These are phyloP conservation scores for Peucedramus taeniatus DNA, from an alignment of 2,113 vertebrate species.

Conservation along the genomic window DNA sequence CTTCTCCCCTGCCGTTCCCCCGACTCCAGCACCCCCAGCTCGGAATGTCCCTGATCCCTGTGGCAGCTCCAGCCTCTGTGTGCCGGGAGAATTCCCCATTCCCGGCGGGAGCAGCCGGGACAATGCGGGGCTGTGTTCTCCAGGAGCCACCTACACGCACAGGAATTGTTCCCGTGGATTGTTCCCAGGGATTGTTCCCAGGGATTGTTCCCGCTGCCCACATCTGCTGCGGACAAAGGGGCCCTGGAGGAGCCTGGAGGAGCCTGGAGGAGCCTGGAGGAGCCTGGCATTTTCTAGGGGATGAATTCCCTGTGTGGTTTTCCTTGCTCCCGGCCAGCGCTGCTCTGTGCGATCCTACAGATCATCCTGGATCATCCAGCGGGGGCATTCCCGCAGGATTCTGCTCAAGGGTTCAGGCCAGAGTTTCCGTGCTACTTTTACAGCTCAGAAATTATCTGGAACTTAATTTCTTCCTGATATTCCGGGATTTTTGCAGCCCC, in stretches of 20 bases:
- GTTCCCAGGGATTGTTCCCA: background rate
- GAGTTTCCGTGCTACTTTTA: fast-evolving
- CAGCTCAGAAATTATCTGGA: background rate
- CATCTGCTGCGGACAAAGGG: background rate
- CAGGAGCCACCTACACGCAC: conserved; percentile 1
- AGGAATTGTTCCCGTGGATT: background rate
- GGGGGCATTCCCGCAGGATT: fast-evolving
- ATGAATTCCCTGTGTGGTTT: background rate
- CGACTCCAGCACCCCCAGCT: too few species aligned
- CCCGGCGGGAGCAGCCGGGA: background rate
- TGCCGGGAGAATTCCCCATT: background rate
- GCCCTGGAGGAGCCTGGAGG: background rate
- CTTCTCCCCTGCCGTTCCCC: background rate
- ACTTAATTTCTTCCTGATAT: fast-evolving
- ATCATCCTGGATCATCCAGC: fast-evolving
- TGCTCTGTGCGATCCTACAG: fast-evolving
- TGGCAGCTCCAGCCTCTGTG: background rate
- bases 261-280: background rate
- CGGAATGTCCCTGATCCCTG: fast-evolving
- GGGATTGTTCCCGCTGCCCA: background rate
- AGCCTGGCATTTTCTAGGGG: background rate
- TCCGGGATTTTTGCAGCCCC: background rate
- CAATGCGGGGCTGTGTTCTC: conserved; percentile 39
- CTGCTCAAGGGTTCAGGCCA: fast-evolving
- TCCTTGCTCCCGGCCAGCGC: fast-evolving